These are phyloP conservation scores for Pelodiscus sinensis DNA, from an alignment of 2,113 vertebrate genomes.

Conservation along the genomic window DNA sequence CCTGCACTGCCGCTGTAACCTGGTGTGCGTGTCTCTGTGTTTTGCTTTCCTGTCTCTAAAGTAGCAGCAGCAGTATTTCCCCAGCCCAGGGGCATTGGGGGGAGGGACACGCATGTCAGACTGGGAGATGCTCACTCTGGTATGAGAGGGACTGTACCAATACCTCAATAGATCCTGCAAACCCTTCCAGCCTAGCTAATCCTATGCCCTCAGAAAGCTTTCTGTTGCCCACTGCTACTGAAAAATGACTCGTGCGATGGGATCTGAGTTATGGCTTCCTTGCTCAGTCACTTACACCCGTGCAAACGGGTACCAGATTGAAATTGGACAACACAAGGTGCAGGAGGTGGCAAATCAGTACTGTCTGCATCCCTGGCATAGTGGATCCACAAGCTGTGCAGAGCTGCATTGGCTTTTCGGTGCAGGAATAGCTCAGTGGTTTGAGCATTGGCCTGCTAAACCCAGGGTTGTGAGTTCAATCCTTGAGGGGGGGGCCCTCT, in stretches of 20 bases:
- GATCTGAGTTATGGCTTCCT: not conserved
- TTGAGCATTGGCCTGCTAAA: too few relatives aligned
- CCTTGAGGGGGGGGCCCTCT: too few relatives aligned
- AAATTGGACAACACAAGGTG: too few relatives aligned
- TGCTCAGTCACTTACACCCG: not conserved
- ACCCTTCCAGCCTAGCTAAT: not conserved
- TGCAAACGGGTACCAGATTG: not conserved
- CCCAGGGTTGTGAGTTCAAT: too few relatives aligned
- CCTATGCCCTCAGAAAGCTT: not conserved
- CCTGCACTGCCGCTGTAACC: not conserved
- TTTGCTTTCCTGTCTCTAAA: not conserved
- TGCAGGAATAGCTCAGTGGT: too few relatives aligned
- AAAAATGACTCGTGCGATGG: not conserved
- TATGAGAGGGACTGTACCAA: not conserved
- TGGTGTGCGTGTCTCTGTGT: not conserved
- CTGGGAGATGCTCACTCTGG: not conserved
- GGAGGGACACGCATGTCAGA: not conserved
- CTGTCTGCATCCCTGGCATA: not conserved
- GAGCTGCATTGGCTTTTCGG: too few relatives aligned
- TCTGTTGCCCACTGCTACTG: not conserved
- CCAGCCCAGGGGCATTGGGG: not conserved
- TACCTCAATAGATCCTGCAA: not conserved
- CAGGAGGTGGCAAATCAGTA: not conserved
- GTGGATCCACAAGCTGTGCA: too few relatives aligned
- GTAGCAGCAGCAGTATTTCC: not conserved